Percentiles rank a stretch among this genome's conserved stretches.
These are phyloP conservation scores for Echinarachnius parma DNA, from an alignment of 53 echinoderm and acorn worm species.

Conservation along the genomic window DNA sequence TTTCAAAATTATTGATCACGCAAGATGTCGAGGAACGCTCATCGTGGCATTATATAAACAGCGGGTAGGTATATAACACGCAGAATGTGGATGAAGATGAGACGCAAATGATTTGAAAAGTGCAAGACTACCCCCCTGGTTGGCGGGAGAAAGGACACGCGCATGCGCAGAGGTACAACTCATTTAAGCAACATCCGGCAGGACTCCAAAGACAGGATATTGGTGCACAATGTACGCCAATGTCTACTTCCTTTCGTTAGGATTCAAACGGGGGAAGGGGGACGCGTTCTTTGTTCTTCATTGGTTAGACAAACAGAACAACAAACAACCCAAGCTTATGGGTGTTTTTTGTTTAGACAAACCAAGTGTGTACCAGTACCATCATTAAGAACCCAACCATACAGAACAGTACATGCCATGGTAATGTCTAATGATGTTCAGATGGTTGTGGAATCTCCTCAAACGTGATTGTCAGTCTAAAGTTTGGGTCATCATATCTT, in stretches of 20 bases:
- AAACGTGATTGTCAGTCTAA: too few relatives aligned
- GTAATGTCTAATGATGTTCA: too few relatives aligned
- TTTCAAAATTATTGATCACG: not conserved
- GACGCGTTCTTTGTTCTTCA: constrained; percentile 21
- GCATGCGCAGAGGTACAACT: constrained; percentile 20
- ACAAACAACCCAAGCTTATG: not conserved
- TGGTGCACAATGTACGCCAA: constrained; percentile 29
- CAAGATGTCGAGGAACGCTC: too few relatives aligned
- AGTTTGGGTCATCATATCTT: too few relatives aligned
- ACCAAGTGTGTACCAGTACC: too few relatives aligned
- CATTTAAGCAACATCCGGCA: constrained; percentile 34
- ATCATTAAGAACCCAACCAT: too few relatives aligned
- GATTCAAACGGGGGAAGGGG: constrained; percentile 12
- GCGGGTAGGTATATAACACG: not conserved
- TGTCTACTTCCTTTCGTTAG: constrained; percentile 22
- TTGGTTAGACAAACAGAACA: not conserved
- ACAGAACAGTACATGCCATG: too few relatives aligned
- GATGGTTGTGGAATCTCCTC: too few relatives aligned
- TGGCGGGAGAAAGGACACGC: constrained; percentile 30
- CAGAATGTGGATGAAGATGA: not conserved
- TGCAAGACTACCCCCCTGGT: constrained; percentile 7
- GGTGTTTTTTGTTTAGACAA: too few relatives aligned
- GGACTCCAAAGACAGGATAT: constrained; percentile 23
- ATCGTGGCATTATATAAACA: too few relatives aligned
- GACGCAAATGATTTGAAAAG: constrained; percentile 38